Evolutionary conservation across 2,113 vertebrate genomes (phyloP), one percentile per base, ranked within the genome.

Genomic region (Dipodomys ordii): DNA sequence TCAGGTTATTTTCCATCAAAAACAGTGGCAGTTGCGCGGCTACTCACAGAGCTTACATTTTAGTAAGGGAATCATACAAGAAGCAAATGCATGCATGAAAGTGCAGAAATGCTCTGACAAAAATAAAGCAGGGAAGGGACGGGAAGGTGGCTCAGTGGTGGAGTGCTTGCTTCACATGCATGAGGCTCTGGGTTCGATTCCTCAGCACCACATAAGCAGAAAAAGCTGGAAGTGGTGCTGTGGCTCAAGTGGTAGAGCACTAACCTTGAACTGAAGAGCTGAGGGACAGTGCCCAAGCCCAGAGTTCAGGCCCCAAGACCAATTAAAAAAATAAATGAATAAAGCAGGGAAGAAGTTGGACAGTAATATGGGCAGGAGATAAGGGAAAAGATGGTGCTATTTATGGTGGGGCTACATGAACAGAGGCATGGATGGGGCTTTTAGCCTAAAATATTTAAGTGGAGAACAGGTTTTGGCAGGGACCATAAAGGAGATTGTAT

Each of bases 321-420:
- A 39, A 39, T 39, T 39, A 39, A 39, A 39, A 39, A 39, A 39
- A 39, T 39, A 39, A 39, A 39, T 6, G 53, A 57, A 28, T 65
- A 74, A 90, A 57, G 28, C 60, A 88, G 10, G 6, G n/a, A 44
- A 73, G 13, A 79, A 60, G 7, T 32, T 6, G 73, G 57, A 72
- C 30, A 77, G 22, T 69, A 18, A 69, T 22, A 39, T 23, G 46
- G 1, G 9, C 46, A 4, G 25, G 1, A 11, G 39, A 13, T 7
- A 5, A 28, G 1, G 23, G 3, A 20, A 57, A 7, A 62, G 16
- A 15, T 1, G 8, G 4, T 67, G 3, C 4, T 44, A 3, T 71
- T 57, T 68, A 12, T 30, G 27, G 60, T 27, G 46, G 9, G 62
- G 32, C 15, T 7, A 7, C 67, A 74, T 67, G 74, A 85, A 39